Conservation (phyloP, 2,888 invertebrate genomes). For the Microplitis manilae region DNA sequence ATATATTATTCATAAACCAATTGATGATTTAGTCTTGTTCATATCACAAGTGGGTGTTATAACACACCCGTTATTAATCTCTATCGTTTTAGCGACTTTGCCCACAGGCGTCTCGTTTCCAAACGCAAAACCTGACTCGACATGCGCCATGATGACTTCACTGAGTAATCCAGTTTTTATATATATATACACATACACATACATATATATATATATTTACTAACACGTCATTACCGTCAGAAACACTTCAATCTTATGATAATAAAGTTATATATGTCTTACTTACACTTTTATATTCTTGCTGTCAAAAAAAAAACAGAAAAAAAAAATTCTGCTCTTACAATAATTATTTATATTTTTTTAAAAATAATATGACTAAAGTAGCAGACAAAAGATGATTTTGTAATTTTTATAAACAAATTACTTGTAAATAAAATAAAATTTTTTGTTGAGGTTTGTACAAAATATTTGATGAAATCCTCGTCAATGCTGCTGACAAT, state of each 20-base stretch:
- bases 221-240: constrained; percentile 18
- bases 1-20: constrained; percentile 13
- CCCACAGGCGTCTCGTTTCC: constrained; percentile 35
- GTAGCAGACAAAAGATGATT: too few species aligned
- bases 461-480: too few species aligned
- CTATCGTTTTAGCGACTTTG: constrained; percentile 23
- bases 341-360: too few species aligned
- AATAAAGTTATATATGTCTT: background rate
- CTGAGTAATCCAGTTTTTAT: background rate
- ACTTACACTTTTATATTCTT: background rate
- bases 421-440: too few species aligned
- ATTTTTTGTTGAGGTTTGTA: too few species aligned
- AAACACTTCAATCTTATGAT: background rate
- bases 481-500: too few species aligned
- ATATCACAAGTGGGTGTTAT: constrained; percentile 33
- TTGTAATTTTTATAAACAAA: too few species aligned
- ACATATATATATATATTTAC: background rate
- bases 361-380: too few species aligned
- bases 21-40: constrained; percentile 15
- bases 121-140: constrained; percentile 41
- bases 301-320: background rate
- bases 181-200: background rate
- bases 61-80: constrained; percentile 39
- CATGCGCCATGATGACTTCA: constrained; percentile 46
- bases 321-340: too few species aligned